Conservation (phyloP, 2,888 invertebrate genomes). For the Trachelus iudaicus region DNA sequence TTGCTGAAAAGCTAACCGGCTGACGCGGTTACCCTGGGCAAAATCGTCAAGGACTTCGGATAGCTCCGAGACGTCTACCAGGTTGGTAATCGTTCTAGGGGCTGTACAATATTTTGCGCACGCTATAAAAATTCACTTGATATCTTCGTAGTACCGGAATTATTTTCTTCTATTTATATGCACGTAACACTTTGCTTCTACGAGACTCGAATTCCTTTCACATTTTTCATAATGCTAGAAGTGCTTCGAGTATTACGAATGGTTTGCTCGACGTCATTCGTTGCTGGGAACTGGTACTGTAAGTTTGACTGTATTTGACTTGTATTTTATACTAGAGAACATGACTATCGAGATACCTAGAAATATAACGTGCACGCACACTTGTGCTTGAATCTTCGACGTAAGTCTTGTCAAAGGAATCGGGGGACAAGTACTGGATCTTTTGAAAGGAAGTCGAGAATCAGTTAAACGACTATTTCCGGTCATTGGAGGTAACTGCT, state of each 20-base stretch:
- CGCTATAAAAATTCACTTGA: too few species aligned
- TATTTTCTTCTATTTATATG: too few species aligned
- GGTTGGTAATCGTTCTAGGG: too few species aligned
- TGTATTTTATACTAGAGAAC: neutral
- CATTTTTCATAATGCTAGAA: too few species aligned
- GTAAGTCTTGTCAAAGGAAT: neutral
- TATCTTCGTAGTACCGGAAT: too few species aligned
- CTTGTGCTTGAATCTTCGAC: neutral
- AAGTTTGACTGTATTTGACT: neutral
- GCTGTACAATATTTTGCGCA: too few species aligned
- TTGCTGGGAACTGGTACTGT: neutral
- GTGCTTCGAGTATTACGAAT: neutral
- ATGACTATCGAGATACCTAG: too few species aligned
- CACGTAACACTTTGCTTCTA: too few species aligned
- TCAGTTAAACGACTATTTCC: neutral
- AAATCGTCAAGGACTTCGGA: neutral
- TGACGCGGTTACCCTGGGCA: neutral
- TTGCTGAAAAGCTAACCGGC: neutral
- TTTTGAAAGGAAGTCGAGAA: neutral
- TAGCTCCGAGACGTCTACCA: too few species aligned
- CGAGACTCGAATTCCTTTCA: too few species aligned
- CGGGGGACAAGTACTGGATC: neutral
- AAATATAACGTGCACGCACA: too few species aligned
- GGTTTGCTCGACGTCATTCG: neutral
- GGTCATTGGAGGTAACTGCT: conserved; percentile 17